Base-by-base conservation (phyloP, 2,888 invertebrate genomes). In the Caenorhabditis angaria region DNA sequence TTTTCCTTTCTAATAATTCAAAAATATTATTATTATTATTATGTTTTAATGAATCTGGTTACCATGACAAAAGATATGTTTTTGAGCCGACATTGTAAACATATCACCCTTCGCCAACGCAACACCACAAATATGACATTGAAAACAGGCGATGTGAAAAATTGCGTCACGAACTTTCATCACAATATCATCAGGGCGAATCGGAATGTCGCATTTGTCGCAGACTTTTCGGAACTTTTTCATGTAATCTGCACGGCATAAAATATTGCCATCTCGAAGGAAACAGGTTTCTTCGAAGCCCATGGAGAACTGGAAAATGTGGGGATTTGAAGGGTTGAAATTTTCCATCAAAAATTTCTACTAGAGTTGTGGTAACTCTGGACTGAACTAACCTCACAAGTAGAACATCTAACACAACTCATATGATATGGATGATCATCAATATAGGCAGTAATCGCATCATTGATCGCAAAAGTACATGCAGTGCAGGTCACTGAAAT, bases 121-220 rank as follows among this genome's bases (percentile, higher is more conserved):
- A 48, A 92, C 91, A 58, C 93, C 92, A 88, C 95, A 95, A 50
- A 93, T 92, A 92, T 69, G 70, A 66, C 95, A 95, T 41, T 93
- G 92, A 90, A 95, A 95, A 89, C 95, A 95, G 80, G 92, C 91
- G 66, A 94, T 91, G 88, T 95, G 95, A 89, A 93, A 95, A 70
- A 94, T 93, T 85, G 92, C 90, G 81, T 94, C 94, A 53, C 93
- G 90, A 0, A 94, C 94, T 71, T 94, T 90, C 94, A 95, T 95
- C 86, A 95, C 94, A 87, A 95, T 90, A 89, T 95, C 94, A 84
- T 93, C 92, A 50, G 94, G 92, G 10, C 93, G 92, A 86, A 95
- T 94, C 6, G 93, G 93, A 60, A 92, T 91, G 28, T 92, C 92
- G 87, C 95, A 95, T 56, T 94, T 91, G 10, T 93, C 92, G 88